phyloP scores from a whole-genome alignment of 2,888 invertebrate species.

The Acronicta alni region DNA sequence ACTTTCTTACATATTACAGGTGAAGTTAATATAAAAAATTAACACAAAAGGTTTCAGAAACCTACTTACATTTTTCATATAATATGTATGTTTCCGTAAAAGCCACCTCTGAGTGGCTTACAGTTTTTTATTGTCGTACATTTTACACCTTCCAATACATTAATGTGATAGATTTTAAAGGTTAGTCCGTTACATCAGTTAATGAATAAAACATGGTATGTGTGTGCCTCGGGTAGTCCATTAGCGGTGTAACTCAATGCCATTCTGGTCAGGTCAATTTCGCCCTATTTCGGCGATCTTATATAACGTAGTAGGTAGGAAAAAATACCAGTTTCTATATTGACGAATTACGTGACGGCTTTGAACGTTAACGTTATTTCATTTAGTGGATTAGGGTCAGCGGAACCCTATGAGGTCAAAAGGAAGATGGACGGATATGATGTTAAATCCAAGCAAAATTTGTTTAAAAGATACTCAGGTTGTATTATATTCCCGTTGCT shows the following conservation, averaged over 20 bases:
- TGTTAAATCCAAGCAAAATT: too few relatives aligned
- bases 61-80: too few relatives aligned
- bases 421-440: too few relatives aligned
- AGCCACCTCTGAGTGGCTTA: too few relatives aligned
- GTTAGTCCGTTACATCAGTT: constrained; percentile 9
- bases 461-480: too few relatives aligned
- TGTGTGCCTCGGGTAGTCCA: constrained; percentile 34
- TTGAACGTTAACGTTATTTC: constrained; percentile 30
- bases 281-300: constrained; percentile 37
- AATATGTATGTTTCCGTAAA: too few relatives aligned
- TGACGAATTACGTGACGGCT: constrained; percentile 48
- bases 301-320: constrained; percentile 19
- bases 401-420: background rate
- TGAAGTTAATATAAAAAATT: too few relatives aligned
- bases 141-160: too few relatives aligned
- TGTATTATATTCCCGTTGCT: too few relatives aligned
- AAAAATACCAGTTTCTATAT: constrained; percentile 42
- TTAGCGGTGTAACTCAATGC: constrained; percentile 53
- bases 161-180: constrained; percentile 21
- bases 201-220: constrained; percentile 42
- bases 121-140: too few relatives aligned
- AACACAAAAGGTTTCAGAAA: too few relatives aligned
- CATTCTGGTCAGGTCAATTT: constrained; percentile 47
- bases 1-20: too few relatives aligned
- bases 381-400: constrained; percentile 5